Conservation (phyloP, 2,888 invertebrate species). For the Cephalotes varians region DNA sequence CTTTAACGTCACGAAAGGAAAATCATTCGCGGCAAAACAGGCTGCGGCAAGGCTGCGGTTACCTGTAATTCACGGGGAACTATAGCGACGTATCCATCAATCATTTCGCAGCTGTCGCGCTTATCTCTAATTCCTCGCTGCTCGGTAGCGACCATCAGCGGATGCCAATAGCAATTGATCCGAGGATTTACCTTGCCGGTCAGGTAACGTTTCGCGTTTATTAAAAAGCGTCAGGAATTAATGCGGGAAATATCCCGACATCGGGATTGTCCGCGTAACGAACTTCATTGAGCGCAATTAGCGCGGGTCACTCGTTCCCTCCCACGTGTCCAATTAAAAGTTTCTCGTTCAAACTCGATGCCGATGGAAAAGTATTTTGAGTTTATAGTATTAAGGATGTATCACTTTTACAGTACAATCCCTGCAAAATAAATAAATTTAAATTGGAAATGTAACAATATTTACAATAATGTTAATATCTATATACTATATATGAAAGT, state of each 20-base stretch:
- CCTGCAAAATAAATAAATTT: too few species aligned
- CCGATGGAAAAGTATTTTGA: conserved; percentile 17
- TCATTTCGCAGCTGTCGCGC: conserved; percentile 44
- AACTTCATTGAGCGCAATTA: conserved; percentile 36
- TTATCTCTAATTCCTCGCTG: conserved; percentile 33
- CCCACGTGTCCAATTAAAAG: conserved; percentile 18
- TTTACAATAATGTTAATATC: too few species aligned
- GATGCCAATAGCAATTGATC: neutral
- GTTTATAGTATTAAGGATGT: neutral
- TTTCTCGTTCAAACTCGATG: conserved; percentile 19
- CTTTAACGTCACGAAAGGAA: conserved; percentile 26
- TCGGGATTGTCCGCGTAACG: conserved; percentile 1
- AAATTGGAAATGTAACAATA: too few species aligned
- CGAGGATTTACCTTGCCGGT: neutral
- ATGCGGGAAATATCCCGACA: neutral
- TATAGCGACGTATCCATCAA: conserved; percentile 35
- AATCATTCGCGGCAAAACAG: conserved; percentile 34
- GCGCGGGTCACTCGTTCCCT: conserved; percentile 26
- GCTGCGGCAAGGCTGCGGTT: conserved; percentile 21
- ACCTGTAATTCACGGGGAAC: conserved; percentile 2
- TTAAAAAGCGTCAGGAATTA: neutral
- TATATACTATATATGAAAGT: too few species aligned
- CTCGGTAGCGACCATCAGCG: neutral
- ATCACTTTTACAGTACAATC: too few species aligned
- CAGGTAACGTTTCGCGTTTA: neutral